Percentiles rank a stretch among this genome's conserved stretches.
These are phyloP conservation scores for Semibalanus balanoides DNA, from an alignment of 1,140 invertebrate species.

Conservation along the genomic window DNA sequence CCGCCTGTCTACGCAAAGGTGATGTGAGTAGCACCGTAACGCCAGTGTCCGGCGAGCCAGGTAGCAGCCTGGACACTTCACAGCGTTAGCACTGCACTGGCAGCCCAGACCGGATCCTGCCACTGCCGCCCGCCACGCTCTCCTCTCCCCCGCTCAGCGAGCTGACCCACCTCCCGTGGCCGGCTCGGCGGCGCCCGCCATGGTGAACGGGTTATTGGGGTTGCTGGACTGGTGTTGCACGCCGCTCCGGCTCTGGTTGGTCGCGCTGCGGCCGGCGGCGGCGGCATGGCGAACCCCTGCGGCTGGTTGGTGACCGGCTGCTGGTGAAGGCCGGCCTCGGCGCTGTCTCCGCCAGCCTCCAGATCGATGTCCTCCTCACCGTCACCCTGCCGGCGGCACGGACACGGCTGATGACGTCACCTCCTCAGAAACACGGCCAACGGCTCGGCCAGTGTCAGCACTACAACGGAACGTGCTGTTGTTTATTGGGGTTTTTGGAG, in stretches of 20 bases:
- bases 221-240: slow-evolving; percentile 20
- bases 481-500: neutral
- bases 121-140: no score
- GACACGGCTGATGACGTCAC: slow-evolving; percentile 16
- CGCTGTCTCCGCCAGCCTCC: slow-evolving; percentile 27
- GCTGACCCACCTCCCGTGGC: no score
- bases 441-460: neutral
- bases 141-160: no score
- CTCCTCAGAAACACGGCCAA: neutral
- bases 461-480: neutral
- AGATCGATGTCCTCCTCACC: slow-evolving; percentile 28
- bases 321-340: no score
- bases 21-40: no score
- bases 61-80: no score
- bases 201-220: slow-evolving; percentile 25
- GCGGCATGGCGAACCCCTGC: slow-evolving; percentile 27
- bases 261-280: slow-evolving; percentile 25
- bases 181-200: slow-evolving; percentile 21
- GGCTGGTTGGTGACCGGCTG: slow-evolving; percentile 9
- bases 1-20: no score
- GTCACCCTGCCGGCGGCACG: slow-evolving; percentile 25
- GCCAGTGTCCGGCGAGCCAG: no score
- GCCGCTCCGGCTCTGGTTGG: slow-evolving; percentile 18
- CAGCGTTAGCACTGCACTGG: no score
- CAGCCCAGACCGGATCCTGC: no score